These are phyloP conservation scores for Balaeniceps rex DNA, from an alignment of 2,113 vertebrate genomes.

Conservation along the genomic window DNA sequence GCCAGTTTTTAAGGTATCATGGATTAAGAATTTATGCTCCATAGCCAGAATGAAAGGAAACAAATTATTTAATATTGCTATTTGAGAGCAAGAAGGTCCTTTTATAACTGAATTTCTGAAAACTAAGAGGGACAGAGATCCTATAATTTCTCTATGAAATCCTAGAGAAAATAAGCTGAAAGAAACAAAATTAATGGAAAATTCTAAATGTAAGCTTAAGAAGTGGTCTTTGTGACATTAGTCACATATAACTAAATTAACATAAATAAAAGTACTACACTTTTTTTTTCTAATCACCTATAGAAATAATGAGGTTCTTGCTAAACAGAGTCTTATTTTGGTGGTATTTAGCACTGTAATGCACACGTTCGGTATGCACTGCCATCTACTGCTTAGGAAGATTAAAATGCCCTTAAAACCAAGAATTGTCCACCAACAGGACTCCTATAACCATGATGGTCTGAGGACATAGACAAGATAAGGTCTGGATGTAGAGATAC, in stretches of 20 bases:
- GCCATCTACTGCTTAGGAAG: constrained; percentile 31
- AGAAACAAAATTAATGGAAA: background rate
- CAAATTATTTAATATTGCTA: constrained; percentile 27
- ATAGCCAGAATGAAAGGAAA: constrained; percentile 11
- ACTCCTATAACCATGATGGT: background rate
- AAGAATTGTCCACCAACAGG: background rate
- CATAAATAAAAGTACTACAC: background rate
- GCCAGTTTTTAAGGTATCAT: background rate
- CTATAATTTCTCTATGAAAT: background rate
- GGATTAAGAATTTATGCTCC: background rate
- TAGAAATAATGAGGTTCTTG: background rate
- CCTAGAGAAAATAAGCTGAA: background rate
- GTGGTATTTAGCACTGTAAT: background rate
- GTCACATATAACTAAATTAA: background rate
- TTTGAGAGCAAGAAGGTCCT: constrained; percentile 26
- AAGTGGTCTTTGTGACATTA: background rate
- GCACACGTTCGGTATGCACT: background rate
- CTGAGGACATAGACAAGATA: background rate
- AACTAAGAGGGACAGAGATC: constrained; percentile 18
- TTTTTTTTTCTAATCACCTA: background rate
- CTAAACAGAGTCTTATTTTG: background rate
- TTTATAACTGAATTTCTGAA: constrained; percentile 47
- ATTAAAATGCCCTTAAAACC: background rate
- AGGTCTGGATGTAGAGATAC: background rate
- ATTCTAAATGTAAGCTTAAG: background rate